Percentiles rank a stretch among this genome's conserved stretches.
These are phyloP conservation scores for Drosophila kepulauana DNA, from an alignment of 1,140 invertebrate species.

Conservation along the genomic window DNA sequence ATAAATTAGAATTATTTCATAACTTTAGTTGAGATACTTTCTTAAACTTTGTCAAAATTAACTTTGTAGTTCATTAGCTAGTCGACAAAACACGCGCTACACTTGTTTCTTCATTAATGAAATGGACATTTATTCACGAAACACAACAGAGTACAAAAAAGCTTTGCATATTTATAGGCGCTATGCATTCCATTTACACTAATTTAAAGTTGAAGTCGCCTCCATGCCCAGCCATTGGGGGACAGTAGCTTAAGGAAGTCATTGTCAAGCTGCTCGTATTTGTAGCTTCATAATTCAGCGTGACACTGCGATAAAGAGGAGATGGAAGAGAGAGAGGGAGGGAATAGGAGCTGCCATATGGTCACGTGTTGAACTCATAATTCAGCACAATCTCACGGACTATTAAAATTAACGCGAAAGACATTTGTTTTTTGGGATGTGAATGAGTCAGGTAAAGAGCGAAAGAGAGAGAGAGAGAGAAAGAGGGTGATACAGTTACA, in stretches of 20 bases:
- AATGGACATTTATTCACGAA: slow-evolving; percentile 34
- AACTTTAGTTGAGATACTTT: neutral
- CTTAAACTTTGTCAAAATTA: neutral
- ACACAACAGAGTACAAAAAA: slow-evolving; percentile 24
- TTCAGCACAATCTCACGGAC: slow-evolving; percentile 62
- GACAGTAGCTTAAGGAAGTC: slow-evolving; percentile 21
- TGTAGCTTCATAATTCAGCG: slow-evolving; percentile 51
- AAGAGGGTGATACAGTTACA: neutral
- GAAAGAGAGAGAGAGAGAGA: neutral
- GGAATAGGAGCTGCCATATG: slow-evolving; percentile 55
- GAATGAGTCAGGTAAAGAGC: slow-evolving; percentile 5
- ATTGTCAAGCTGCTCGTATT: slow-evolving; percentile 60
- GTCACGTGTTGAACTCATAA: slow-evolving; percentile 75
- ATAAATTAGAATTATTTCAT: neutral
- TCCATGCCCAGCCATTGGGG: neutral
- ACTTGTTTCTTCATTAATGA: slow-evolving; percentile 65
- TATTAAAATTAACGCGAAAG: slow-evolving; percentile 56
- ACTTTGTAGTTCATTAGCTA: neutral
- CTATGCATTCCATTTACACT: slow-evolving; percentile 57
- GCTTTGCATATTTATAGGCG: slow-evolving; percentile 72
- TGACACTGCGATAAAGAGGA: neutral
- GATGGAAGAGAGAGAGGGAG: neutral
- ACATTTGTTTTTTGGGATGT: slow-evolving; percentile 53
- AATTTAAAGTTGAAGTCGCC: slow-evolving; percentile 55
- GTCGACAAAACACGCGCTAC: slow-evolving; percentile 25